Percentiles rank a stretch among this genome's conserved stretches.
Conservation (phyloP, 37 sponge, comb jelly and placozoan species). For the Oopsacas minuta region DNA sequence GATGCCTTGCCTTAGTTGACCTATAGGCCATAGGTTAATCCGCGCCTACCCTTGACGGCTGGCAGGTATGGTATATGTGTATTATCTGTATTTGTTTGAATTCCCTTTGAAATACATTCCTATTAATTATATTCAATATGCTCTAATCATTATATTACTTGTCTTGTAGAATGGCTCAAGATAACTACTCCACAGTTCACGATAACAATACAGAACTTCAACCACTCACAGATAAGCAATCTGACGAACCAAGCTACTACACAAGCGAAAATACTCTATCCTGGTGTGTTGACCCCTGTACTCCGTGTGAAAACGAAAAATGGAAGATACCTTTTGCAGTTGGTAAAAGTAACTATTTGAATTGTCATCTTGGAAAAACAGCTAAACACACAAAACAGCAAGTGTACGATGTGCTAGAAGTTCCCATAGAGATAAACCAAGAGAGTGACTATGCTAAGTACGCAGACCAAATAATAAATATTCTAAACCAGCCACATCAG, state of each 20-base stretch:
- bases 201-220: background rate
- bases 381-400: background rate
- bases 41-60: no score
- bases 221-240: background rate
- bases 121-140: no score
- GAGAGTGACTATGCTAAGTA: background rate
- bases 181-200: no score
- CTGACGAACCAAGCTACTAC: background rate
- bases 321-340: conserved; percentile 5
- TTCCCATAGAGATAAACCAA: background rate
- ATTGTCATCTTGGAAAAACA: background rate
- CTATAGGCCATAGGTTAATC: no score
- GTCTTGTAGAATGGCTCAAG: no score
- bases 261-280: background rate
- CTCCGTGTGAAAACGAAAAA: background rate
- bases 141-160: no score
- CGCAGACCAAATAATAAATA: background rate
- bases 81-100: no score
- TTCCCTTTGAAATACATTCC: no score
- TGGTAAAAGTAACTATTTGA: background rate
- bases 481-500: background rate
- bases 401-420: background rate
- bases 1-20: no score
- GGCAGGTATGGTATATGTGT: no score
- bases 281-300: background rate